Evolutionary conservation across 2,797 vertebrate genomes (phyloP), one percentile per base, ranked within the genome.

Genomic region (Psittacula derbiana): DNA sequence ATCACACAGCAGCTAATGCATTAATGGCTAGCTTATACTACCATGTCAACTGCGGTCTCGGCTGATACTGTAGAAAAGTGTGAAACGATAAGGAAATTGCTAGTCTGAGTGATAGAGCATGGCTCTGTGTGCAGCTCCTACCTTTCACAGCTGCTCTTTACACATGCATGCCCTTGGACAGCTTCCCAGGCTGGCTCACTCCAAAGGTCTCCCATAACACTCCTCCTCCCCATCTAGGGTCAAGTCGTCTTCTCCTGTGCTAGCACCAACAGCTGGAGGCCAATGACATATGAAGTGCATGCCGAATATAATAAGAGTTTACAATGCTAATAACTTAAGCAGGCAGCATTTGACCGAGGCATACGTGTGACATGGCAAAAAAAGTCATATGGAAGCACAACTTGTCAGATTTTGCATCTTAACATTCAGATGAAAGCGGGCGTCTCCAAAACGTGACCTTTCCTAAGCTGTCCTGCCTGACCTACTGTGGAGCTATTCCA

Each of bases 241-340:
- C 92, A 90, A 93, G 72, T 44, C 30, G 0, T 84, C 80, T 71
- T 73, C 91, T 73, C 82, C 89, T 70, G 10, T 0, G 2, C 83
- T 30, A 84, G 80, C 95, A 88, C 83, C 90, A 85, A 21, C 95
- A 96, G 91, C 95, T 95, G 96, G 80, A 94, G 83, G 80, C 71
- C 96, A 96, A 94, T 92, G 96, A 92, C 92, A 93, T 44, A 76
- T 88, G 94, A 96, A 97, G 83, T 85, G 86, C 88, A 89, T 4
- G 40, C 64, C 2, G 16, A 88, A 93, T 74, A 64, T 92, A 95
- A 92, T 84, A 90, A 86, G 95, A 76, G 90, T 93, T 97, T 95
- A 93, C 94, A 96, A 92, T 93, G 93, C 93, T 97, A 95, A 94
- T 95, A 82, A 80, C 86, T 92, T 95, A 95, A 96, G 80, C 83